Evolutionary conservation across 2,888 invertebrate genomes (phyloP), one percentile per base, ranked within the genome.

Genomic region (Rhyacophila evoluta): DNA sequence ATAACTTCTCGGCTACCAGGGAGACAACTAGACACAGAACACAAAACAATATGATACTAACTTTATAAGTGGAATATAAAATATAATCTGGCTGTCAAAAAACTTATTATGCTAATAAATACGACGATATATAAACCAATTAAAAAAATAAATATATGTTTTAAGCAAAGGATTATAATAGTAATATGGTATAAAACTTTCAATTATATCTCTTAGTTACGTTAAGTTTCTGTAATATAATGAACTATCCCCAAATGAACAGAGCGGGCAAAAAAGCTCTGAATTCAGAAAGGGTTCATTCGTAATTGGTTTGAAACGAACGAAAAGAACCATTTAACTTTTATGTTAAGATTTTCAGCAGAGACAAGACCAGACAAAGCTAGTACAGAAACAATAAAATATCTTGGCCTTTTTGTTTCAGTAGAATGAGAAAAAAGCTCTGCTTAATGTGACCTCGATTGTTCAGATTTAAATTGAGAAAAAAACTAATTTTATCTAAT

Each of bases 271-370:
- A 55, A 55, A 55, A 55, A 8, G 55, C 55, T 19, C 55, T 19
- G 55, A 6, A 55, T 55, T 55, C 55, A 55, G 10, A 55, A 55
- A 55, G 25, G 55, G 55, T 55, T 55, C 55, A 55, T 55, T 55
- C 55, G 55, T 55, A 55, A 55, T 55, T 55, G 55, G 55, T 55
- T 55, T 55, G 55, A 8, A 55, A 55, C 55, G 55, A 55, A 55
- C 55, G 55, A 55, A 55, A 55, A 55, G 55, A 55, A 55, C 55
- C 55, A 55, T 55, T 55, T 55, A 55, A 55, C 55, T 55, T 55
- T 55, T 55, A 15, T 55, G 55, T 55, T 55, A 55, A 55, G 55
- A 55, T 55, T 55, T 33, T 55, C 10, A 55, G 55, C 55, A 55
- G 19, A 55, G 55, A 55, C 55, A 55, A 55, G 55, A 55, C 15